phyloP scores from a whole-genome alignment of 1,140 invertebrate genomes.

The Anadara kagoshimensis region DNA sequence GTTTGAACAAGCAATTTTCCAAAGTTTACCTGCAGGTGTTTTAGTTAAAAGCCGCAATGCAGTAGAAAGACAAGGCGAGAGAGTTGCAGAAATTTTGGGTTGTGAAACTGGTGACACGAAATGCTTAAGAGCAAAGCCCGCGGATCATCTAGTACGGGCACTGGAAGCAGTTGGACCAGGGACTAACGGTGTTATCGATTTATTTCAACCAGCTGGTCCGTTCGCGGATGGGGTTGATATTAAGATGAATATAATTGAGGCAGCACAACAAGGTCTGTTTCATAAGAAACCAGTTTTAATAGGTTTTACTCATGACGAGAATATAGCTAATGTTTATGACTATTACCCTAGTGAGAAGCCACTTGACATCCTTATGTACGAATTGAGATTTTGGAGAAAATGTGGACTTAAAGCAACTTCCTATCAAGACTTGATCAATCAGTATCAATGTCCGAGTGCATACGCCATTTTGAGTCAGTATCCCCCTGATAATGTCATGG shows the following conservation, averaged over 20 bases:
- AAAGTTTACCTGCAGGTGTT: constrained; percentile 41
- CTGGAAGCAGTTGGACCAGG: constrained; percentile 1
- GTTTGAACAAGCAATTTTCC: constrained; percentile 42
- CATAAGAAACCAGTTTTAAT: constrained; percentile 39
- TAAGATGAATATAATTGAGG: constrained; percentile 9
- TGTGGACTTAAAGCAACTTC: too few species aligned
- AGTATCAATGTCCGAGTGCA: too few species aligned
- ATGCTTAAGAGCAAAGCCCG: constrained; percentile 35
- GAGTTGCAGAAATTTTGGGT: constrained; percentile 19
- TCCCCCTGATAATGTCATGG: neutral
- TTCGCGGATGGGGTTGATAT: constrained; percentile 38
- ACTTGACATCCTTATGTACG: too few species aligned
- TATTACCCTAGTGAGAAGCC: too few species aligned
- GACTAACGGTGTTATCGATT: constrained; percentile 19
- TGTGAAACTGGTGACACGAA: constrained; percentile 22
- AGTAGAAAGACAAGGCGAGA: constrained; percentile 22
- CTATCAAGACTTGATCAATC: too few species aligned
- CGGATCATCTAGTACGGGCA: constrained; percentile 35
- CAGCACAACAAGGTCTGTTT: constrained; percentile 11
- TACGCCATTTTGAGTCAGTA: too few species aligned
- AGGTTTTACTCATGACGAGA: neutral
- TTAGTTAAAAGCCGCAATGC: constrained; percentile 32
- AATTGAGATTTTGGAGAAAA: too few species aligned
- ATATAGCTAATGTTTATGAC: too few species aligned
- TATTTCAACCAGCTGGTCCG: constrained; percentile 40